Evolutionary conservation across 2,888 invertebrate species (phyloP), one percentile per base, ranked within the genome.

Genomic region (Macropis europaea): DNA sequence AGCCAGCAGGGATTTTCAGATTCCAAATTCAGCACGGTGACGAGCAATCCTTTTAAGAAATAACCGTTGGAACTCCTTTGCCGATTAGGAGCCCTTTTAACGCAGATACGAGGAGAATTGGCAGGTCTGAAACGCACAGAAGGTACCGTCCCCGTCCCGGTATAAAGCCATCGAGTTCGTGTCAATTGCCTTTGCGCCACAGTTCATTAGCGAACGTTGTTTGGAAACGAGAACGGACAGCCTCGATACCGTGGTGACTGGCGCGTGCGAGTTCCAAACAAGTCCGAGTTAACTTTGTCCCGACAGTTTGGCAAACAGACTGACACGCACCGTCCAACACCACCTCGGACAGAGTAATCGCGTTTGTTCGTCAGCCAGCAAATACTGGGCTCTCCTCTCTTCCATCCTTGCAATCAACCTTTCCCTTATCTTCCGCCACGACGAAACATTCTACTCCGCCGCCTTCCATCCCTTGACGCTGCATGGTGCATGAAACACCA

Each of bases 181-280:
- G 59, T 70, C 59, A 17, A 47, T 43, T 19, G 48, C 61, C 57
- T 62, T 57, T 67, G 57, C 34, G 7, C 15, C 22, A 34, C 24
- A 22, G 43, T 74, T 67, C 67, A 62, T 73, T 73, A 73, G 54
- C 40, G 43, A 38, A 40, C 38, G 50, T 61, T 66, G 76, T 66
- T 76, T 54, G 62, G 43, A 75, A 76, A 70, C 43, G 62, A 52
- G 57, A 59, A 61, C 72, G 34, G 48, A 48, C 63, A 19, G 40
- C 24, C 32, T 48, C 22, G 54, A 63, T 63, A 48, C 15, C 19
- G 13, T 3, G 28, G 28, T 28, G 50, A 34, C 56, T 42, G n/a
- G 28, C 30, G n/a, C 15, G 52, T 26, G 32, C 52, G 30, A 38
- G 52, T 57, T 43, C 17, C 15, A n/a, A 42, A 36, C 45, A 13